Evolutionary conservation across 1,140 invertebrate genomes (phyloP).

Genomic region (Ctenoplectra terminalis): DNA sequence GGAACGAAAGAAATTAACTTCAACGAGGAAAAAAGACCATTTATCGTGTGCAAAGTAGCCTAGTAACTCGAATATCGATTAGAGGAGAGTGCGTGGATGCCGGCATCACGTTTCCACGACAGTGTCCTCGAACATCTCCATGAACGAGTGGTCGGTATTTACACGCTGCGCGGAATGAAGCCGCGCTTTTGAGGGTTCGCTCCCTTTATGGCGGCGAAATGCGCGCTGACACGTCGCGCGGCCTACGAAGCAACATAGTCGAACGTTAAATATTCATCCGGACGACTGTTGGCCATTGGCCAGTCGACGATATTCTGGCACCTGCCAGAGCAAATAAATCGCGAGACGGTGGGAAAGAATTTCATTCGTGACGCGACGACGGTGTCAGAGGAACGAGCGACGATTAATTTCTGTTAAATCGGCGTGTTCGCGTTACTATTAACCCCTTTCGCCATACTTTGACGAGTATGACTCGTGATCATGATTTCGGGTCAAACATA

Average conservation of each 20-base stretch:
- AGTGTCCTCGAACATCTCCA: neutral
- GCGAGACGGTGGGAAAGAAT: neutral
- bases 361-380: slow-evolving; percentile 5
- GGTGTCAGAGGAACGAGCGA: too few relatives aligned
- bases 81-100: neutral
- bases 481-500: too few relatives aligned
- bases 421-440: too few relatives aligned
- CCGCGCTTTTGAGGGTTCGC: neutral
- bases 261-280: slow-evolving; percentile 39
- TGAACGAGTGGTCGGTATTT: slow-evolving; percentile 19
- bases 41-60: neutral
- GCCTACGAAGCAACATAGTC: too few relatives aligned
- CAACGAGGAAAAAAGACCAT: neutral
- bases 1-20: neutral
- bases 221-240: neutral
- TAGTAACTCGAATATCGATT: slow-evolving; percentile 15
- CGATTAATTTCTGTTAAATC: neutral
- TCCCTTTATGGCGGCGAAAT: neutral
- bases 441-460: too few relatives aligned
- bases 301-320: slow-evolving; percentile 25
- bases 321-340: slow-evolving; percentile 19
- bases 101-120: neutral
- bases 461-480: too few relatives aligned
- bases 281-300: slow-evolving; percentile 12
- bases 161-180: slow-evolving; percentile 2